phyloP scores from a whole-genome alignment of 2,797 vertebrate genomes.

The Myripristis jacobus region DNA sequence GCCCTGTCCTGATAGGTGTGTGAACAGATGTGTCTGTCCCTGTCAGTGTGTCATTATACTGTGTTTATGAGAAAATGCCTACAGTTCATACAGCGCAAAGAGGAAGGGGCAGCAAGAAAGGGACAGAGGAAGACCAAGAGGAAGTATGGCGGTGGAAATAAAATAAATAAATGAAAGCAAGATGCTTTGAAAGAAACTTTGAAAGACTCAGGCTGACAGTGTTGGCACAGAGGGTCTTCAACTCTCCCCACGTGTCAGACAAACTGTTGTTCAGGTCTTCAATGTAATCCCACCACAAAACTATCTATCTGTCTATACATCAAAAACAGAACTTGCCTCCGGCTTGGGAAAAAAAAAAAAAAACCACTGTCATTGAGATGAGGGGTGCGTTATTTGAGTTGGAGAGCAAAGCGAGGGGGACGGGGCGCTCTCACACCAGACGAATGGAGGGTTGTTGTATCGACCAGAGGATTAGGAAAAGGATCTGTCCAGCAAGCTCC shows the following conservation, averaged over 20 bases:
- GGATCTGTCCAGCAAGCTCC: conserved; percentile 57
- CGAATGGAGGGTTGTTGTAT: conserved; percentile 50
- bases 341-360: neutral
- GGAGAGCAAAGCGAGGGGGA: conserved; percentile 21
- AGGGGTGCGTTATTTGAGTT: conserved; percentile 38
- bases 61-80: neutral
- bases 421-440: conserved; percentile 42
- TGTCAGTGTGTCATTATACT: too few species aligned
- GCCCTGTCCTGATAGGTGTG: neutral
- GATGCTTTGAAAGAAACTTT: too few species aligned
- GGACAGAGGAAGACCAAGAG: too few species aligned
- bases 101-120: too few species aligned
- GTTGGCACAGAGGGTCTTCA: neutral
- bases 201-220: neutral
- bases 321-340: neutral
- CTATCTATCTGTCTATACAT: too few species aligned
- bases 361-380: conserved; percentile 7
- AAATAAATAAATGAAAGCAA: too few species aligned
- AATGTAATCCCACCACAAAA: too few species aligned
- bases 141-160: neutral
- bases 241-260: neutral
- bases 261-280: neutral
- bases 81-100: too few species aligned
- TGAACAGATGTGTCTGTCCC: neutral
- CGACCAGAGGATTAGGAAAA: conserved; percentile 65